Evolutionary conservation across 2,113 vertebrate species (phyloP), one percentile per base, ranked within the genome.

Genomic region (Ctenomys sociabilis): DNA sequence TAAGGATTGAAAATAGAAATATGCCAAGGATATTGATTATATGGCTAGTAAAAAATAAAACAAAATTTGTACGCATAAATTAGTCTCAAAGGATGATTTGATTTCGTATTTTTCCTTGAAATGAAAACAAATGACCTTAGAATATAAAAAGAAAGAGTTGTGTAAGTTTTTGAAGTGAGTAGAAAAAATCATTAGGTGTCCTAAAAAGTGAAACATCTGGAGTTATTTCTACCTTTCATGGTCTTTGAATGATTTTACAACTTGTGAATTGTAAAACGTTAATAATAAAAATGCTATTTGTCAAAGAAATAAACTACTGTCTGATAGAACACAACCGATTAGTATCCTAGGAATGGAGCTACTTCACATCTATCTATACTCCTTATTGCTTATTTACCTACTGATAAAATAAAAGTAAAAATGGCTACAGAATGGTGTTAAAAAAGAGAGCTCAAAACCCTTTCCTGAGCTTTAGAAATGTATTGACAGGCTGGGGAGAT

Each of bases 101-200:
- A 92, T 83, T 40, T 90, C 45, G 2, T 45, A 73, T 94, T 40
- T 26, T 61, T 80, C 73, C 92, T 82, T 93, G 57, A 96, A 88
- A 94, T 35, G 26, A 57, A 94, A 96, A 93, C 37, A 7, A 73
- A 63, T 80, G 45, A 91, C 61, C 78, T 90, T 0, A 90, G 37
- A 89, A 92, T 95, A 72, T 68, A 73, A 88, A 94, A 88, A 90
- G 52, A 85, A 52, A 88, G 75, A 82, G 64, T 14, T 86, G 30
- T 82, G 1, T 32, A 94, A 94, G 75, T 78, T 59, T 90, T 52
- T 45, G 61, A 96, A 90, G 32, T 22, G 24, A 72, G 40, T 3
- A 84, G 54, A 88, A 78, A 94, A 59, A 35, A 83, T 43, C 52
- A 92, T 9, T 19, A 61, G 75, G 7, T 57, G 16, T 19, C 85